Evolutionary conservation across 1,140 invertebrate species (phyloP), one percentile per base, ranked within the genome.

Genomic region (Zaprionus davidi): DNA sequence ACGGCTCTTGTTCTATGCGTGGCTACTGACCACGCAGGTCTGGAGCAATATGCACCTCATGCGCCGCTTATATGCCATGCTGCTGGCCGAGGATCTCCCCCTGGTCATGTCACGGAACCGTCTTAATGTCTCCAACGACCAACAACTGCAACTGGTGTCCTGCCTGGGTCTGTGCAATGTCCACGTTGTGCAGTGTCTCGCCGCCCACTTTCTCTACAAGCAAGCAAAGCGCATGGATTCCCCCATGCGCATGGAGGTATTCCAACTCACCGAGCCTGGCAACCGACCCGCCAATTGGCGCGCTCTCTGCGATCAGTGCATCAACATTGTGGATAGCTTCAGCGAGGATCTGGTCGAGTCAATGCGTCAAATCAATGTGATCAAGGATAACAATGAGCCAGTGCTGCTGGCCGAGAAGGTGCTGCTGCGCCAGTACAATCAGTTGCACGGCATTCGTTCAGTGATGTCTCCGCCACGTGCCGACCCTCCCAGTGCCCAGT

Each of bases 221-320:
- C 78, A 76, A 44, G 41, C 82, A 0, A 46, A 44, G 28, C 66
- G 71, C 4, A 73, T 67, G 3, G 38, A 75, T 34, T 74, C 71
- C 0, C 3, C 34, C 6, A 49, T 96, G 72, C 94, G 96, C 71
- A 71, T 91, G 44, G 84, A 94, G 60, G 93, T 97, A 22, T 97
- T 96, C 82, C 94, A 94, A 13, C 91, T 97, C 0, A 97, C 96
- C 60, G 94, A 96, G 83, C 96, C 96, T 56, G 92, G 91, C 12
- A 88, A 86, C 57, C 96, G 97, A 92, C 96, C 96, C 2, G 95
- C 96, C 72, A 96, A 96, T 76, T 97, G 96, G 96, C 97, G 96
- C 78, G 94, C 94, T 64, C 86, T 97, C 5, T 93, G 95, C 12
- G 93, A 95, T 75, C 94, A 94, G 77, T 95, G 94, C 85, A 79